Evolutionary conservation across 2,113 vertebrate species (phyloP).

Genomic region (Vombatus ursinus): DNA sequence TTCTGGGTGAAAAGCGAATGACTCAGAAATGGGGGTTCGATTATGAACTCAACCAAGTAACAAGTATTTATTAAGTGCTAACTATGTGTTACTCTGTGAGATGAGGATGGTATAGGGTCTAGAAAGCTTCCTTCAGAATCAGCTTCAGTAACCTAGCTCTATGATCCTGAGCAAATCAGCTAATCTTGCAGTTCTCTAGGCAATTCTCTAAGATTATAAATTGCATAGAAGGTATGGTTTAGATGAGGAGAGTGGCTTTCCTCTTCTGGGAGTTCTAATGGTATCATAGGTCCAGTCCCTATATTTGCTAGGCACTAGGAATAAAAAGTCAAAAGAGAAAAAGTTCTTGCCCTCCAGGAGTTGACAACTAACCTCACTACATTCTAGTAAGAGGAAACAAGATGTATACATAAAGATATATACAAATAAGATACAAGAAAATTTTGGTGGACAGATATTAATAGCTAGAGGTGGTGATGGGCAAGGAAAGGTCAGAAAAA

Average conservation of each 20-base stretch:
- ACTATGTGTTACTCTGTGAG: not conserved
- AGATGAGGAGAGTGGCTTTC: not conserved
- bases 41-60: not conserved
- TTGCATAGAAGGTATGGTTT: not conserved
- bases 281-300: not conserved
- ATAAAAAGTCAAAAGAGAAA: not conserved
- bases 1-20: conserved; percentile 32
- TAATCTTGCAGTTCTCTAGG: not conserved
- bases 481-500: not conserved
- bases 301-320: not conserved
- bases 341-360: not conserved
- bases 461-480: not conserved
- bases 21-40: not conserved
- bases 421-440: not conserved
- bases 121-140: not conserved
- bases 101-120: not conserved
- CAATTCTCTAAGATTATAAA: not conserved
- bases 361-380: not conserved
- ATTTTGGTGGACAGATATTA: not conserved
- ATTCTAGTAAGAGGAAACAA: not conserved
- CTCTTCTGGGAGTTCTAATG: not conserved
- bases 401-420: not conserved
- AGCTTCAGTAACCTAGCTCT: not conserved
- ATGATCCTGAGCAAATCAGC: not conserved
- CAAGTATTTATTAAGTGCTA: not conserved